Evolutionary conservation across 2,113 vertebrate genomes (phyloP).

Genomic region (Takifugu flavidus): DNA sequence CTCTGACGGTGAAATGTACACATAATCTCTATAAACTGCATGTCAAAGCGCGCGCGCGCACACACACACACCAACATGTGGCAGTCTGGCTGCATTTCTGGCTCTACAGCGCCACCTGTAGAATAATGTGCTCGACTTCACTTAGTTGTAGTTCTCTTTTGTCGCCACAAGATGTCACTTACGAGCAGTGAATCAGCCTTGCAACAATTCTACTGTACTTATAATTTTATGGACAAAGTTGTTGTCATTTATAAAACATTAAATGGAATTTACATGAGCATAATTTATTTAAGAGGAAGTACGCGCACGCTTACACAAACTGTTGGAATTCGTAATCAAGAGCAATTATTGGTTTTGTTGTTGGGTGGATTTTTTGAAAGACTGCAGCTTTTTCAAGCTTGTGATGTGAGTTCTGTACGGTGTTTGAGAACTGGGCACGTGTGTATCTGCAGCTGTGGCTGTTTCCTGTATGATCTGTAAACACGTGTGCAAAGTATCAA

Average conservation of each 20-base stretch:
- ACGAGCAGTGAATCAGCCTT: conserved; percentile 21
- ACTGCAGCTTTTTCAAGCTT: not conserved
- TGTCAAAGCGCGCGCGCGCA: too few relatives aligned
- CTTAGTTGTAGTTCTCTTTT: conserved; percentile 9
- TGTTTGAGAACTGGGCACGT: not conserved
- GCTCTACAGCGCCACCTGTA: conserved; percentile 42
- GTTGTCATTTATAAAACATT: not conserved
- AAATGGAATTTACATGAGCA: not conserved
- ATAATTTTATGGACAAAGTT: not conserved
- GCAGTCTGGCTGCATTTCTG: not conserved
- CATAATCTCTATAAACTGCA: too few relatives aligned
- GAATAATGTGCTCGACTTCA: not conserved
- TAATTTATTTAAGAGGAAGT: too few relatives aligned
- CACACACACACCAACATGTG: too few relatives aligned
- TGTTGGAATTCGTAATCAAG: too few relatives aligned
- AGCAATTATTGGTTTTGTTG: too few relatives aligned
- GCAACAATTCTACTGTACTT: not conserved
- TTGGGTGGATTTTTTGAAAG: too few relatives aligned
- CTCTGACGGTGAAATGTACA: too few relatives aligned
- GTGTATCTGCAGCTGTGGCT: not conserved
- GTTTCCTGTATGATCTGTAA: conserved; percentile 18
- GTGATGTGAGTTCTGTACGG: too few relatives aligned
- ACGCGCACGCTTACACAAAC: not conserved
- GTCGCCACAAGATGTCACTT: conserved; percentile 33
- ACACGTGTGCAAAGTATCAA: conserved; percentile 10